Conservation (phyloP, 2,797 vertebrate genomes). For the Urosaurus nigricauda region DNA sequence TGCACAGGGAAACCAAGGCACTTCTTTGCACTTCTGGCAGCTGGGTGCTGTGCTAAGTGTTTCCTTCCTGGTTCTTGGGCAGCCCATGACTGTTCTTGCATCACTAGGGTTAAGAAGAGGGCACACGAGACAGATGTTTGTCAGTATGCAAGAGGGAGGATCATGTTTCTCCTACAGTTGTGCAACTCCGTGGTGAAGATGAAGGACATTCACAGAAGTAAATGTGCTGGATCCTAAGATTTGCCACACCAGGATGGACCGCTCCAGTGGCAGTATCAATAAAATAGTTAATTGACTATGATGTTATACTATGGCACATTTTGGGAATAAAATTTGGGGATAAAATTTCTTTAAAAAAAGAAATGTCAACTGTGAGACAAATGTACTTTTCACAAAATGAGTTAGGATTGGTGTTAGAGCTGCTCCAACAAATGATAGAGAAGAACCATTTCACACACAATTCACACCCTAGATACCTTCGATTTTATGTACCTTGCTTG, state of each 20-base stretch:
- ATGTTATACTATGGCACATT: neutral
- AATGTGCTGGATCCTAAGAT: neutral
- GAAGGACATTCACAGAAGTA: neutral
- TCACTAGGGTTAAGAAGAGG: neutral
- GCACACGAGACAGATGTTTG: neutral
- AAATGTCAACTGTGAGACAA: neutral
- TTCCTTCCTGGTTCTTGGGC: neutral
- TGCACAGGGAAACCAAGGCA: neutral
- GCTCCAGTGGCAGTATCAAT: neutral
- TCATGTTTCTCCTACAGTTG: neutral
- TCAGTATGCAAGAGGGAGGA: neutral
- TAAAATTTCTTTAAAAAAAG: neutral
- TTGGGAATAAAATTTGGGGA: neutral
- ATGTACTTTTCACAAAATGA: neutral
- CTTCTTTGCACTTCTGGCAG: neutral
- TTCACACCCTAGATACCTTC: too few species aligned
- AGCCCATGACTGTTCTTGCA: neutral
- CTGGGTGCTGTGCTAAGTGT: neutral
- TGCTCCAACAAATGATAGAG: too few species aligned
- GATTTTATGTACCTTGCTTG: neutral
- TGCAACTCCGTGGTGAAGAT: neutral
- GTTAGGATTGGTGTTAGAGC: neutral
- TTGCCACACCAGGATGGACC: neutral
- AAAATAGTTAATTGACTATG: neutral
- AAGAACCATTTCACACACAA: neutral